Evolutionary conservation across 2,888 invertebrate genomes (phyloP).

Genomic region (Schizaphis graminum): DNA sequence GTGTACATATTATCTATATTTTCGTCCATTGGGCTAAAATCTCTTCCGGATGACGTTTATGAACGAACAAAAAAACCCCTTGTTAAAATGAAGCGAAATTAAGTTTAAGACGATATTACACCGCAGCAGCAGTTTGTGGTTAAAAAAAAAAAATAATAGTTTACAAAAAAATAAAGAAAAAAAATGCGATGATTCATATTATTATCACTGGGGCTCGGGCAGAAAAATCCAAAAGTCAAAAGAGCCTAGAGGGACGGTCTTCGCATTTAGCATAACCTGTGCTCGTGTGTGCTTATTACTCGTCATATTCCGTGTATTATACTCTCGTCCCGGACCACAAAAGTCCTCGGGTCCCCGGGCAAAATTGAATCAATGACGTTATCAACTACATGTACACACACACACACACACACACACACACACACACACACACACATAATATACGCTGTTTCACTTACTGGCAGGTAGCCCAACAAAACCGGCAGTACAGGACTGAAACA

Average conservation of each 20-base stretch:
- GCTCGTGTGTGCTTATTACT: constrained; percentile 28
- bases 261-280: constrained; percentile 39
- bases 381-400: constrained; percentile 5
- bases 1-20: neutral
- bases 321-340: neutral
- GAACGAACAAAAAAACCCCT: neutral
- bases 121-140: neutral
- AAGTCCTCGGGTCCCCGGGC: constrained; percentile 30
- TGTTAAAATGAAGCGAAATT: neutral
- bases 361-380: constrained; percentile 40
- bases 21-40: neutral
- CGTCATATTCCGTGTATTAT: neutral
- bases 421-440: neutral
- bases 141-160: neutral
- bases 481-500: neutral
- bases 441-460: neutral
- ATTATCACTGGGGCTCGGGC: neutral
- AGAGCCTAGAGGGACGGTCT: constrained; percentile 29
- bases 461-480: constrained; percentile 24
- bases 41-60: neutral
- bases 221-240: neutral
- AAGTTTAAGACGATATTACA: neutral
- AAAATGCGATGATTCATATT: constrained; percentile 9
- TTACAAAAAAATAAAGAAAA: neutral
- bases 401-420: neutral